phyloP scores from a whole-genome alignment of 2,113 vertebrate species.

The Lepidothrix coronata region DNA sequence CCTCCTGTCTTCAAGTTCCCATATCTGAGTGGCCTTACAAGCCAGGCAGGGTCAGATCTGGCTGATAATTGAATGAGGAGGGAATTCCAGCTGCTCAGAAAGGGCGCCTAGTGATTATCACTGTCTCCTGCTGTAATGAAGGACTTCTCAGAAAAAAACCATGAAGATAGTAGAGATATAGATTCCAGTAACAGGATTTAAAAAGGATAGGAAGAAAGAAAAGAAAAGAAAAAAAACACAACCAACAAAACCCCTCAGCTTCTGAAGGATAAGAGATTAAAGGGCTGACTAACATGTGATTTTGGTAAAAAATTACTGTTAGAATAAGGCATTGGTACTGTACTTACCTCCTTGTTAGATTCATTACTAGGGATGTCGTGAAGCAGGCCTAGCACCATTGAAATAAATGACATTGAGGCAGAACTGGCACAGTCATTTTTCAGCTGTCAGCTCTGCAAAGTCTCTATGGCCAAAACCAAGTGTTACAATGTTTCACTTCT shows the following conservation, averaged over 20 bases:
- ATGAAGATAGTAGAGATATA: not conserved
- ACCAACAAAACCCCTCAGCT: not conserved
- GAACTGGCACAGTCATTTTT: constrained; percentile 14
- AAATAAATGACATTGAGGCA: constrained; percentile 40
- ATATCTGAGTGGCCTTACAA: constrained; percentile 17
- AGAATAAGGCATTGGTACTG: not conserved
- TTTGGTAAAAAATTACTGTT: constrained; percentile 34
- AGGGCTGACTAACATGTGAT: not conserved
- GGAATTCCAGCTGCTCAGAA: constrained; percentile 44
- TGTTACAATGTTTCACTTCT: not conserved
- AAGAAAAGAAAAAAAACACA: not conserved
- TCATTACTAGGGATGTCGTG: constrained; percentile 28
- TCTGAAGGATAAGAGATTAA: constrained; percentile 5
- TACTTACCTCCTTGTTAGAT: constrained; percentile 27
- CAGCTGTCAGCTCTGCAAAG: not conserved
- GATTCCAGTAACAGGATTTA: not conserved
- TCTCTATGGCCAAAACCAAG: not conserved
- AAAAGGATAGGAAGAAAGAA: not conserved
- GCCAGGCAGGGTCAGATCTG: constrained; percentile 40
- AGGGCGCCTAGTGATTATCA: constrained; percentile 45
- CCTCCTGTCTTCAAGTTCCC: constrained; percentile 32
- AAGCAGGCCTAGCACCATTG: not conserved
- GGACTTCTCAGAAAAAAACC: constrained; percentile 7
- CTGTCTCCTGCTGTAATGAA: constrained; percentile 55
- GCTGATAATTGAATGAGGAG: constrained; percentile 18